Evolutionary conservation across 2,888 invertebrate species (phyloP), one percentile per base, ranked within the genome.

Genomic region (Drosophila nr. medialis): DNA sequence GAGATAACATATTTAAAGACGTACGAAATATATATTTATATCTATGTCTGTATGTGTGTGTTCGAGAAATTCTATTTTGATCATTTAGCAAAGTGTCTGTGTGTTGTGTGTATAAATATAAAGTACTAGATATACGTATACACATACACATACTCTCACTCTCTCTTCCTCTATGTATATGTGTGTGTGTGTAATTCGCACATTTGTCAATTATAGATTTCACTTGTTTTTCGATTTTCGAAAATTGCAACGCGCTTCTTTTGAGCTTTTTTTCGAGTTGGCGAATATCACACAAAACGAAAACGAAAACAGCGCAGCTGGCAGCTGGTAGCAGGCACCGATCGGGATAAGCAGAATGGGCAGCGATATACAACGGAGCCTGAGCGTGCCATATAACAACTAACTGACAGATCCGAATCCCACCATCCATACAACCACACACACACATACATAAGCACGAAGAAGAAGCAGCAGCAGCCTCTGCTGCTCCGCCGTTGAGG

Each of bases 341-440:
- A 34, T 40, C 27, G 38, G 50, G 34, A 8, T 54, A 34, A 27
- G 36, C 64, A 64, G 27, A 76, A 51, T 42, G 45, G 45, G 48
- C 48, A 61, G 65, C 80, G 70, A 71, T 65, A 66, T 75, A 71
- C 80, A 72, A 80, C 77, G 80, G 76, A 75, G 76, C 71, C 76
- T 77, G 80, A 77, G 71, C 72, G 80, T 64, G 80, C 76, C 72
- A 64, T 72, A 80, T 66, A 77, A 72, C 77, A 75, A 66, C 45
- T 45, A 45, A 74, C 74, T 74, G 75, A 80, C 71, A 56, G 69
- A 78, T 79, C 65, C 80, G 75, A 75, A 74, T 74, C 62, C 63
- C 42, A 68, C 40, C 66, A 66, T 66, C 38, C n/a, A 29, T 34
- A 70, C 54, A 45, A 45, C 65, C 32, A 68, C 64, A 75, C 40